Conservation (phyloP, 2,888 invertebrate species). For the Stenotaenia linearis region DNA sequence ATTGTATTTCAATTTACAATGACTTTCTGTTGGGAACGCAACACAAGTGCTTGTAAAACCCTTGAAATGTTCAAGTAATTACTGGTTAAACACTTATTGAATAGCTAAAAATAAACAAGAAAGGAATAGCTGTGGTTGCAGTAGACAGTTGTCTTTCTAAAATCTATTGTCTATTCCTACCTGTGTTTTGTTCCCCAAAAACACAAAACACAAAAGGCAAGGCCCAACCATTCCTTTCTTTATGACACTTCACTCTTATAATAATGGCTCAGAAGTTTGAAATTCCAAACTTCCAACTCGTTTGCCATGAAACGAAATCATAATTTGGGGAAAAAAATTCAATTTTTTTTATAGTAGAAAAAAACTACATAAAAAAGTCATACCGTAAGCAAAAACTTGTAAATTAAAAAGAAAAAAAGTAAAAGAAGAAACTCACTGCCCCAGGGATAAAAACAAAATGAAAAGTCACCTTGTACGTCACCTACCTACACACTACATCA, state of each 20-base stretch:
- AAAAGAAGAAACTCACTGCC: not conserved
- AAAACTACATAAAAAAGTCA: not conserved
- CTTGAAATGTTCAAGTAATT: too few relatives aligned
- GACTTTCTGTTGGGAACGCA: too few relatives aligned
- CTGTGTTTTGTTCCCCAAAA: not conserved
- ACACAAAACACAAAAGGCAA: not conserved
- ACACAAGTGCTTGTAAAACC: too few relatives aligned
- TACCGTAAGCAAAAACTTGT: not conserved
- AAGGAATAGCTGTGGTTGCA: too few relatives aligned
- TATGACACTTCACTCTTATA: too few relatives aligned
- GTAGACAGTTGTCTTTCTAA: not conserved
- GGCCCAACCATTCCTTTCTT: too few relatives aligned
- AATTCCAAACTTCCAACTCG: not conserved
- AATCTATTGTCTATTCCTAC: not conserved
- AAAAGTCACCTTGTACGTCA: not conserved
- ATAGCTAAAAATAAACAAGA: not conserved
- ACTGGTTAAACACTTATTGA: too few relatives aligned
- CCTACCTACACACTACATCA: not conserved
- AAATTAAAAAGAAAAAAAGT: not conserved
- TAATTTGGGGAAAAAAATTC: not conserved
- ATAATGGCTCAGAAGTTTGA: too few relatives aligned
- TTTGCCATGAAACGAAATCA: not conserved
- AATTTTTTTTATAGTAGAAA: not conserved
- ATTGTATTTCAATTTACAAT: too few relatives aligned
- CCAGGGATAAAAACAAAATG: not conserved